Conservation (phyloP, 2,797 vertebrate genomes). For the Sylvilagus floridanus region DNA sequence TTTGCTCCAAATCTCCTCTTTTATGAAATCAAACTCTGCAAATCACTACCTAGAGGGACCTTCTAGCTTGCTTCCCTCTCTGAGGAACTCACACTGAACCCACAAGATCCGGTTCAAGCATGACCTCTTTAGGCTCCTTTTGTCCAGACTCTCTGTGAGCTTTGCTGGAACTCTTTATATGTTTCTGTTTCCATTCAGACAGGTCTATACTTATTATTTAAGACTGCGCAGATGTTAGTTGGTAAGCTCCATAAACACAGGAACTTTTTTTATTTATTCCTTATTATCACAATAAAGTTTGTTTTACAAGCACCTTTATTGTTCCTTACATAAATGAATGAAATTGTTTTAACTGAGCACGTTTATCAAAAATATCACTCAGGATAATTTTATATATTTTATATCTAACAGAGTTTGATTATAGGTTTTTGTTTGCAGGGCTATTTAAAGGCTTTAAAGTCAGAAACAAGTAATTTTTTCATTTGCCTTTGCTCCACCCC, state of each 20-base stretch:
- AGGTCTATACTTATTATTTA: background rate
- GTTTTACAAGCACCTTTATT: background rate
- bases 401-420: background rate
- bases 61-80: background rate
- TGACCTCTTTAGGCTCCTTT: background rate
- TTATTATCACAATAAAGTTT: background rate
- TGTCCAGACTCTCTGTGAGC: background rate
- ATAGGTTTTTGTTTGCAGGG: background rate
- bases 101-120: background rate
- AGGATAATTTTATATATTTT: background rate
- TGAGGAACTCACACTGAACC: background rate
- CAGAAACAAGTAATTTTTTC: background rate
- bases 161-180: background rate
- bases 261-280: background rate
- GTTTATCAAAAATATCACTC: background rate
- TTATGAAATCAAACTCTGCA: background rate
- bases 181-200: background rate
- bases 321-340: background rate
- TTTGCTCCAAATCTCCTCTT: background rate
- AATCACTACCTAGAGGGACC: background rate
- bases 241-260: background rate
- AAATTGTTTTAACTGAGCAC: constrained; percentile 5
- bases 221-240: background rate
- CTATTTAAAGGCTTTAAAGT: background rate
- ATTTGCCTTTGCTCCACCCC: background rate